Evolutionary conservation across 1,140 invertebrate genomes (phyloP).

Genomic region (Caenorhabditis remanei): DNA sequence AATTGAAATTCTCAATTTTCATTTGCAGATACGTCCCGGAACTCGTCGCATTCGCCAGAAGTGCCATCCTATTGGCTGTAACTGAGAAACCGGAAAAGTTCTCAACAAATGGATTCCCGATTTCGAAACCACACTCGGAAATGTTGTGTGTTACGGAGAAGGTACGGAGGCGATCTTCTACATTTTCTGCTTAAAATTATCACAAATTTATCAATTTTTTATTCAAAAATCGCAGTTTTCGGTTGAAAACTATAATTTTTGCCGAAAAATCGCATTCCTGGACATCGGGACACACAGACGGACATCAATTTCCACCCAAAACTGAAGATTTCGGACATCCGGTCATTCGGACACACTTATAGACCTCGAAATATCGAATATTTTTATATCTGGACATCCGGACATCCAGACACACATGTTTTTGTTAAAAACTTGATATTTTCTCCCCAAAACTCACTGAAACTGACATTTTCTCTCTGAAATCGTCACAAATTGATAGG

Average conservation of each 20-base stretch:
- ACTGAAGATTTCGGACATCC: no score
- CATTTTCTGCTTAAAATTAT: slow-evolving; percentile 17
- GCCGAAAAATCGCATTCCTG: neutral
- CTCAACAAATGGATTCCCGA: slow-evolving; percentile 63
- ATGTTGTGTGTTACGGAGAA: slow-evolving; percentile 62
- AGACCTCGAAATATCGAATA: no score
- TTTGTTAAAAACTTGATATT: no score
- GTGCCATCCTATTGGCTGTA: slow-evolving; percentile 59
- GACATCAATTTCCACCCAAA: no score
- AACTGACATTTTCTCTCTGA: neutral
- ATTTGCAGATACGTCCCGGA: slow-evolving; percentile 65
- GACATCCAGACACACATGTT: no score
- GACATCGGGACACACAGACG: no score
- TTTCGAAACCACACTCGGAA: slow-evolving; percentile 59
- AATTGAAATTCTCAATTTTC: neutral
- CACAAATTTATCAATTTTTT: neutral
- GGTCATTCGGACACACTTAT: no score
- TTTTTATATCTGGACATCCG: no score
- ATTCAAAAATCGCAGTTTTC: neutral
- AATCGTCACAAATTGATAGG: slow-evolving; percentile 10
- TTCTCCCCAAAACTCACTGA: no score
- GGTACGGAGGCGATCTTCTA: neutral
- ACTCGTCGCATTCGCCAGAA: slow-evolving; percentile 59
- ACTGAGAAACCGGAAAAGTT: slow-evolving; percentile 17
- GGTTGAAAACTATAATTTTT: neutral